Percentiles rank a stretch among this genome's conserved stretches.
Evolutionary conservation across 1,140 invertebrate species (phyloP).

Genomic region (Chymomyza costata): DNA sequence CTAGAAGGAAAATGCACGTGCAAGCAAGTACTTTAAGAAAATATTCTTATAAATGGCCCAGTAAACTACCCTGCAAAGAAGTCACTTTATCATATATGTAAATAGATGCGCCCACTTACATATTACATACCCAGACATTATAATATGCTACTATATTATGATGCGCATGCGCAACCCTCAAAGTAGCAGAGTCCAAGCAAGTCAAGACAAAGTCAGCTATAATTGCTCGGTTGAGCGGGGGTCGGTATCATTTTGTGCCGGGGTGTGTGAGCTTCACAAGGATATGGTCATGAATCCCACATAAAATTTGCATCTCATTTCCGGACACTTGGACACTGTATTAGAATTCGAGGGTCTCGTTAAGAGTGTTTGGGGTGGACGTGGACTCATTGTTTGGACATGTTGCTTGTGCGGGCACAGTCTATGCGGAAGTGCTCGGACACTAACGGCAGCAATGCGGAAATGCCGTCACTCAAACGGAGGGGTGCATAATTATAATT

Average conservation of each 20-base stretch:
- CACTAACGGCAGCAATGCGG: constrained; percentile 27
- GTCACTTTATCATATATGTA: constrained; percentile 8
- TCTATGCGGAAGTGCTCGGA: constrained; percentile 34
- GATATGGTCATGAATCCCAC: constrained; percentile 58
- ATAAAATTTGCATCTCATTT: constrained; percentile 75
- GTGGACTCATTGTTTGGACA: constrained; percentile 11
- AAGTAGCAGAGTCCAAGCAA: constrained; percentile 27
- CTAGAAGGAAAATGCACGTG: constrained; percentile 58
- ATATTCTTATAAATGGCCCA: constrained; percentile 41
- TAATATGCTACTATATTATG: too few relatives aligned
- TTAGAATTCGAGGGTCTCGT: constrained; percentile 45
- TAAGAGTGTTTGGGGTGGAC: constrained; percentile 12
- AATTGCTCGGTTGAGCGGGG: constrained; percentile 29
- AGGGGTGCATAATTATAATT: constrained; percentile 56
- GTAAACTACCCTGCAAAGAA: background rate
- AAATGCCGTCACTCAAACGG: constrained; percentile 52
- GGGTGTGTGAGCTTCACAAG: constrained; percentile 26
- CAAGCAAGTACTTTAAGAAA: constrained; percentile 35
- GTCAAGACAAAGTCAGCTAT: constrained; percentile 49
- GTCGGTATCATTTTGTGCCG: background rate
- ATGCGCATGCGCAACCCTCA: constrained; percentile 50
- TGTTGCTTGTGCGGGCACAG: constrained; percentile 28
- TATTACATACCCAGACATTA: constrained; percentile 36
- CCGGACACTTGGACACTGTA: constrained; percentile 63
- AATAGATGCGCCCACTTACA: constrained; percentile 42